phyloP scores from a whole-genome alignment of 2,797 vertebrate genomes.

The Neosalanx taihuensis region DNA sequence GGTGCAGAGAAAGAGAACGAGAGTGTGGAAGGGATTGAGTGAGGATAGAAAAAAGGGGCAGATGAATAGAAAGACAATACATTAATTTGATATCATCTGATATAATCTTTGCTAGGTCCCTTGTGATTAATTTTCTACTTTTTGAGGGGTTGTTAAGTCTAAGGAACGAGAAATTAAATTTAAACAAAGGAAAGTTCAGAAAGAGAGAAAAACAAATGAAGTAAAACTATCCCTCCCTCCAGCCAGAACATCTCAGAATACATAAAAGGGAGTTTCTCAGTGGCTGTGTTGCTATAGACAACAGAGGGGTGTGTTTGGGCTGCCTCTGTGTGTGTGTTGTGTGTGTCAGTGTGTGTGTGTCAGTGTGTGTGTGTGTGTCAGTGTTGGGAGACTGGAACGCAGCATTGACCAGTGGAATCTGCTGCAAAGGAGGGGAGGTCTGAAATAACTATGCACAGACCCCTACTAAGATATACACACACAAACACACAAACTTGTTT shows the following conservation, averaged over 20 bases:
- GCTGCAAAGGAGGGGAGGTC: constrained; percentile 14
- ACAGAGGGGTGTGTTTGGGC: constrained; percentile 15
- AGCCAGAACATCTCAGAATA: background rate
- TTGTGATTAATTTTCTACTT: too few relatives aligned
- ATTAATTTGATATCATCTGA: too few relatives aligned
- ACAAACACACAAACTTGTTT: background rate
- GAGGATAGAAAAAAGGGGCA: constrained; percentile 12
- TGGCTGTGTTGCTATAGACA: constrained; percentile 25
- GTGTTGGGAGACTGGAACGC: constrained; percentile 21
- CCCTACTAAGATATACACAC: background rate
- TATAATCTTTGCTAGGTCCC: too few relatives aligned
- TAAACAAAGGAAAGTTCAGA: background rate
- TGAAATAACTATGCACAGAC: constrained; percentile 22
- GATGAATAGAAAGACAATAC: constrained; percentile 11
- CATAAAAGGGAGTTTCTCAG: constrained; percentile 16
- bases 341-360: constrained; percentile 15
- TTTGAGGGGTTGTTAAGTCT: background rate
- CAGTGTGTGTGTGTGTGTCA: constrained; percentile 15
- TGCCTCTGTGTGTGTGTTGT: constrained; percentile 5
- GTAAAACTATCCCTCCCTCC: background rate
- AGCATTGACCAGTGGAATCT: constrained; percentile 20
- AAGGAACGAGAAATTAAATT: constrained; percentile 24
- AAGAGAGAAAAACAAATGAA: background rate
- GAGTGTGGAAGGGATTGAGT: constrained; percentile 15
- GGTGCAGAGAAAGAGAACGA: background rate